Conservation (phyloP, 2,888 invertebrate species). For the Encarsia formosa region DNA sequence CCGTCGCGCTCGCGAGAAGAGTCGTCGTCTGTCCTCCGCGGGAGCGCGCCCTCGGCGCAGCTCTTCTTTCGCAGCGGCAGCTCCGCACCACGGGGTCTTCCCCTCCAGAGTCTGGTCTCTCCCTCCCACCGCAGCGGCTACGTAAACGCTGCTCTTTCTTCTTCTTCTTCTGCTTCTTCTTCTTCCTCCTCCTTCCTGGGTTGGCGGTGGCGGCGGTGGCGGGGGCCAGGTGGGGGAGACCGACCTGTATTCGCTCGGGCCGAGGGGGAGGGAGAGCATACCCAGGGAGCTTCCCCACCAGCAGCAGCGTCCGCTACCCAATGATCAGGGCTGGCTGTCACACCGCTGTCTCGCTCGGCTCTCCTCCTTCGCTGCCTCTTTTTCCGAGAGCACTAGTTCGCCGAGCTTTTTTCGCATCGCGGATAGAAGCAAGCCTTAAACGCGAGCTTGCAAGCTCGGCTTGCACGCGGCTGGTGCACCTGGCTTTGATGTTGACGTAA, state of each 20-base stretch:
- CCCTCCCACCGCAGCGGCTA: slow-evolving; percentile 33
- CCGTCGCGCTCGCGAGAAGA: too few relatives aligned
- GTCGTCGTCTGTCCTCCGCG: slow-evolving; percentile 29
- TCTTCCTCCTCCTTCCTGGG: background rate
- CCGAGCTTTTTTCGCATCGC: too few relatives aligned
- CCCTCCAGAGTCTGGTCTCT: slow-evolving; percentile 41
- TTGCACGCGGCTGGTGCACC: background rate
- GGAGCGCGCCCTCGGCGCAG: too few relatives aligned
- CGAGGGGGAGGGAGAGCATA: too few relatives aligned
- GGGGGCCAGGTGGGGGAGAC: background rate
- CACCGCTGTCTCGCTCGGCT: background rate
- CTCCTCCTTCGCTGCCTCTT: background rate
- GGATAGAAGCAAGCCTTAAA: too few relatives aligned
- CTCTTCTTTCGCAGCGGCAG: too few relatives aligned
- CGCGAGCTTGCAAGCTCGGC: background rate
- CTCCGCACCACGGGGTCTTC: slow-evolving; percentile 34
- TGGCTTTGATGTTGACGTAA: too few relatives aligned
- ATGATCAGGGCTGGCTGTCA: too few relatives aligned
- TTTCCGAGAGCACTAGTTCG: background rate
- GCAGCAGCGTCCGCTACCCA: too few relatives aligned
- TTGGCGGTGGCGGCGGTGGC: too few relatives aligned
- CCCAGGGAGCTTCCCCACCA: too few relatives aligned
- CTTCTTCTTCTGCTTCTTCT: background rate
- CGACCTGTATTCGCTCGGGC: background rate
- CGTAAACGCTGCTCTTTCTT: background rate